Evolutionary conservation across 2,797 vertebrate species (phyloP), one percentile per base, ranked within the genome.

Genomic region (Percopsis omiscomaycus): DNA sequence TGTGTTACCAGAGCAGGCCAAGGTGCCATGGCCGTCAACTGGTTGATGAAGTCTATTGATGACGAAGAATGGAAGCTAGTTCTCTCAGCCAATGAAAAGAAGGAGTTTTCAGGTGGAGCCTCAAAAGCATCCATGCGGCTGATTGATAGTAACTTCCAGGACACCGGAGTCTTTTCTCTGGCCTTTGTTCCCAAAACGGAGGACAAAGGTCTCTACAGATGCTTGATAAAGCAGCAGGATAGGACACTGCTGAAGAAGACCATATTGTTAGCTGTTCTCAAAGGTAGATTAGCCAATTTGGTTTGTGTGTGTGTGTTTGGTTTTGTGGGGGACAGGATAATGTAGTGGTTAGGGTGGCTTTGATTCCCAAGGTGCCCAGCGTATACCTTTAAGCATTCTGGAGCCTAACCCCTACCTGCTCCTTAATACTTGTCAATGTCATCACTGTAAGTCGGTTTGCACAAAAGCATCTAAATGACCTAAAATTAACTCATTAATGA

Each of bases 221-320:
- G 93, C 65, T 47, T 77, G 54, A 71, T 91, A 53, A 61, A 75
- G 56, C 73, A 82, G 29, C 22, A 69, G 0, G 50, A 64, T 64
- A 82, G 28, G 64, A 84, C 58, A 46, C 4, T 72, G 9, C 84
- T 67, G 61, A 67, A 89, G 69, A 88, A 30, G 75, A 76, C 78
- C 50, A 75, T 89, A 67, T 84, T 92, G 28, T 76, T 93, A 30
- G 84, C 79, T 8, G 30, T 93, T 22, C 78, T 93, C 48, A 81
- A 68, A 90, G 84, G 92, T 93, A 89, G 30, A 54, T 61, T 51
- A 42, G 46, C 9, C 37, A 22, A 2, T 42, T 9, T 42, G 6
- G 37, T 42, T 42, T 42, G 37, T 42, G 6, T 42, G 37, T 42
- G 37, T 42, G 37, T 42, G 6, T 42, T 42, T 42, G 37, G 37